Evolutionary conservation across 2,113 vertebrate genomes (phyloP).

Genomic region (Struthidea cinerea): DNA sequence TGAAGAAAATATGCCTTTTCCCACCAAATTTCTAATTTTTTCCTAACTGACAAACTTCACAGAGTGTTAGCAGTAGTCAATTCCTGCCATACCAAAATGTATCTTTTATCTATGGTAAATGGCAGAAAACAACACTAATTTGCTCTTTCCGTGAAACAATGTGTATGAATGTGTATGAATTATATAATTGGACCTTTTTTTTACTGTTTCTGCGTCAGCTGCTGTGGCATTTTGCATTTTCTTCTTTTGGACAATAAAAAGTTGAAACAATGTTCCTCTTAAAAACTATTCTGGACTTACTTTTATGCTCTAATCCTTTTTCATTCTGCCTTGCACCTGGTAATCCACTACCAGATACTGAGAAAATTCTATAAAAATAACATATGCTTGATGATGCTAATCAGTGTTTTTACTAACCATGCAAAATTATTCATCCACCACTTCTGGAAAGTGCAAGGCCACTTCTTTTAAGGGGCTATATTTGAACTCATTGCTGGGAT

Average conservation of each 20-base stretch:
- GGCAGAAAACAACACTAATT: constrained; percentile 15
- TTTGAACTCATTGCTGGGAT: background rate
- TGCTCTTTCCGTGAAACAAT: background rate
- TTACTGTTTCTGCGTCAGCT: constrained; percentile 5
- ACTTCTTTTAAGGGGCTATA: background rate
- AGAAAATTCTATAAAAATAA: background rate
- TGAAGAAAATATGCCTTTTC: background rate
- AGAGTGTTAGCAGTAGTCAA: background rate
- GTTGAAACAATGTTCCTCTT: background rate
- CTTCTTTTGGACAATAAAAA: constrained; percentile 29
- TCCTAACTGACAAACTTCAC: background rate
- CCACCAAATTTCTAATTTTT: background rate
- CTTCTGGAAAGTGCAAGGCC: background rate
- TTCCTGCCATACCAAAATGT: background rate
- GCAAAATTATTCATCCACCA: background rate
- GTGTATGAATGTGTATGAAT: background rate
- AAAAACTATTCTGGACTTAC: background rate
- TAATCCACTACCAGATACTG: background rate
- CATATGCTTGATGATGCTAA: background rate
- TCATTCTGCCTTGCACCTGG: background rate
- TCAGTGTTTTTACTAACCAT: background rate
- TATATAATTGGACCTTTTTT: background rate
- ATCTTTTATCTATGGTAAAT: background rate
- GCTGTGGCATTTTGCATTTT: constrained; percentile 12
- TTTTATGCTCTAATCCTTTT: background rate